These are phyloP conservation scores for Erpetoichthys calabaricus DNA, from an alignment of 2,797 vertebrate genomes.

Conservation along the genomic window DNA sequence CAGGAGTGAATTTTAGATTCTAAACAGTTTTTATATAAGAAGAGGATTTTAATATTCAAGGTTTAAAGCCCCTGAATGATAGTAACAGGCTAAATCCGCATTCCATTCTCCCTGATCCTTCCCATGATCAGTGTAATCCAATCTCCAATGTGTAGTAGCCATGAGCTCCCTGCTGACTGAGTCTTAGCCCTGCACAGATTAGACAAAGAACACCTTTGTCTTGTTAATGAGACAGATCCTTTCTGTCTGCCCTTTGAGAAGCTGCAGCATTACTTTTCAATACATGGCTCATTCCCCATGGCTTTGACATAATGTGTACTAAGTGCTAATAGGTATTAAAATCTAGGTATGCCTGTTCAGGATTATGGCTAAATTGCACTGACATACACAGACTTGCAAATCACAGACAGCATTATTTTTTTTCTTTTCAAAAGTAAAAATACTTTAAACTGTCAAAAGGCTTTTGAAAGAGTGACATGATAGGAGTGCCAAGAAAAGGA, in stretches of 20 bases:
- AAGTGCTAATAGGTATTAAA: too few relatives aligned
- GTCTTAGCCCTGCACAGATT: not conserved
- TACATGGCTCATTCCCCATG: not conserved
- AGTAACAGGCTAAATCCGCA: not conserved
- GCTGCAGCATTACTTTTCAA: not conserved
- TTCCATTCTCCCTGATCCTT: not conserved
- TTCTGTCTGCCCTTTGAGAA: slow-evolving; percentile 1
- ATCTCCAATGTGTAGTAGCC: not conserved
- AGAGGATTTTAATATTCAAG: too few relatives aligned
- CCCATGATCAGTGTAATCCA: not conserved
- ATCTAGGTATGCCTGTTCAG: too few relatives aligned
- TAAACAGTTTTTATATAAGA: too few relatives aligned
- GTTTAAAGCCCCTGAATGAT: not conserved
- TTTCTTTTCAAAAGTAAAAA: too few relatives aligned
- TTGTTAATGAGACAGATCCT: not conserved
- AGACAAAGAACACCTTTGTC: not conserved
- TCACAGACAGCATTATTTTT: too few relatives aligned
- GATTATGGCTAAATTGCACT: too few relatives aligned
- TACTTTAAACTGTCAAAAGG: too few relatives aligned
- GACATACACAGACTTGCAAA: too few relatives aligned
- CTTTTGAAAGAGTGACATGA: too few relatives aligned
- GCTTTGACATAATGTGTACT: not conserved
- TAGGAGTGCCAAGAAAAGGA: too few relatives aligned
- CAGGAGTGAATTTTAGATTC: too few relatives aligned
- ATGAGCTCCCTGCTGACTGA: not conserved